Evolutionary conservation across 2,113 vertebrate species (phyloP).

Genomic region (Rostratula benghalensis): DNA sequence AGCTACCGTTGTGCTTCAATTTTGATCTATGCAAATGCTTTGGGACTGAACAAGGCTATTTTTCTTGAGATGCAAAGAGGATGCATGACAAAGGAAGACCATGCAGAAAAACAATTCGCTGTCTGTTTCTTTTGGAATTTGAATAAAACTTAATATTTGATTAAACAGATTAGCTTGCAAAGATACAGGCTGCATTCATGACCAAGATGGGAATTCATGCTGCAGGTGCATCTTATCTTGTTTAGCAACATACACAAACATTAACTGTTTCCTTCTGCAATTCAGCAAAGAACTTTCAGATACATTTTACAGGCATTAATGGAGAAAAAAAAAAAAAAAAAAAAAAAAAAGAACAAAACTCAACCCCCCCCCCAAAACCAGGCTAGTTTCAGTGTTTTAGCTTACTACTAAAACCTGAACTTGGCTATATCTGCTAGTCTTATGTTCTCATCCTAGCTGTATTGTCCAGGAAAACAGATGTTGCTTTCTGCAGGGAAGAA

Average conservation of each 20-base stretch:
- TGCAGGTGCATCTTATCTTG: constrained; percentile 73
- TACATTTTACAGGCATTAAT: neutral
- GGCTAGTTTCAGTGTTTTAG: neutral
- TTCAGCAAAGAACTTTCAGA: neutral
- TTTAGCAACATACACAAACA: constrained; percentile 44
- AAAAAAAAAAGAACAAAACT: neutral
- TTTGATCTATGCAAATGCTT: constrained; percentile 83
- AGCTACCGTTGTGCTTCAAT: constrained; percentile 64
- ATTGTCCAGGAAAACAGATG: constrained; percentile 65
- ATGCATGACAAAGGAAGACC: constrained; percentile 80
- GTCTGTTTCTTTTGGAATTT: constrained; percentile 83
- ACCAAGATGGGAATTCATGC: constrained; percentile 61
- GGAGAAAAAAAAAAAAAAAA: neutral
- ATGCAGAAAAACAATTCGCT: constrained; percentile 78
- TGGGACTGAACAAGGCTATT: constrained; percentile 78
- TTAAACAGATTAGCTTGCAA: constrained; percentile 86
- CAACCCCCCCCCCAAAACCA: neutral
- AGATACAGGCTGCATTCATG: constrained; percentile 69
- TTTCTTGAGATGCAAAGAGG: constrained; percentile 91
- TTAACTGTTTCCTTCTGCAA: constrained; percentile 57
- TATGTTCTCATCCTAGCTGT: constrained; percentile 48
- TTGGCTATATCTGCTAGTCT: constrained; percentile 33
- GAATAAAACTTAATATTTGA: constrained; percentile 91
- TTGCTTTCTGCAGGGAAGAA: constrained; percentile 51
- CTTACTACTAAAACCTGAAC: constrained; percentile 47